Evolutionary conservation across 2,113 vertebrate genomes (phyloP), one percentile per base, ranked within the genome.

Genomic region (Nematolebias whitei): DNA sequence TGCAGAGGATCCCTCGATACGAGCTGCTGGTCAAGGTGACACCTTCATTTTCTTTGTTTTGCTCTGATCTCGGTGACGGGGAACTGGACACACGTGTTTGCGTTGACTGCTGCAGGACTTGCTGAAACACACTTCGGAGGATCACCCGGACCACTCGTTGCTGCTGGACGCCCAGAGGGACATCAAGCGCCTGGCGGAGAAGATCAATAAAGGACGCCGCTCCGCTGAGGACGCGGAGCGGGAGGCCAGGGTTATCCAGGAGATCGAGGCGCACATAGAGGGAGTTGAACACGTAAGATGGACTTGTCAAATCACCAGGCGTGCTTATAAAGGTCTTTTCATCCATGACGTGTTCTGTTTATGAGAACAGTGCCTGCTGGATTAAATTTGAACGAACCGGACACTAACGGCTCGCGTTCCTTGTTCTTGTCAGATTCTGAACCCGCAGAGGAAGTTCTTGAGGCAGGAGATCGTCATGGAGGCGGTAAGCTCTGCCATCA

Each of bases 381-480:
- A 29, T 29, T 29, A 29, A 0, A 64, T n/a, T n/a, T n/a, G n/a
- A n/a, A n/a, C n/a, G n/a, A n/a, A n/a, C n/a, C n/a, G n/a, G n/a
- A n/a, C n/a, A 71, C 41, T 53, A 5, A 23, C 12, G 1, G 50
- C 2, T 70, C 18, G 2, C 1, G 1, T 75, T 5, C 48, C 8
- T 48, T 74, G 48, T 76, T 48, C 73, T 20, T 65, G 2, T 76
- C 91, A 99, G 98, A 98, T 99, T 79, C 93, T 98, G 65, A 95
- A 95, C 65, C 98, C 98, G 0, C 93, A 96, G 80, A 93, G 97
- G 88, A 96, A 94, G 85, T 99, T 99, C 88, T 87, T 99, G 79
- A 94, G 96, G 69, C 98, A 99, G 83, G 98, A 99, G 90, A 99
- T 99, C 93, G 96, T 99, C 35, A 94, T 95, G 82, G 98, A 99